phyloP scores from a whole-genome alignment of 2,888 invertebrate species.

The Ecliptopera silaceata region DNA sequence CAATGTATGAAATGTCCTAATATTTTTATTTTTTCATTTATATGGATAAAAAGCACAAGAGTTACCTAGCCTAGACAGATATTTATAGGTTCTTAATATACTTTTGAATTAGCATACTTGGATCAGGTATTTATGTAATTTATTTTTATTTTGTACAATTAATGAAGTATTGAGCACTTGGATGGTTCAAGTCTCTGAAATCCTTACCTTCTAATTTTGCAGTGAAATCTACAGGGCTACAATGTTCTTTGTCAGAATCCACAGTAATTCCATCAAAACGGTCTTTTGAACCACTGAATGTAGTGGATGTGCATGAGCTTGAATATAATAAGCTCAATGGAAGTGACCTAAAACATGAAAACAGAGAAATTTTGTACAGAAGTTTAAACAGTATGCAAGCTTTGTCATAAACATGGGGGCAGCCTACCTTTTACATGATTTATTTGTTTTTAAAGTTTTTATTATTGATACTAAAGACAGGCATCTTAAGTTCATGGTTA shows the following conservation, averaged over 20 bases:
- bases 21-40: too few relatives aligned
- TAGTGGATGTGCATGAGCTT: constrained; percentile 28
- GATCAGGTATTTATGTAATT: too few relatives aligned
- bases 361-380: too few relatives aligned
- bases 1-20: too few relatives aligned
- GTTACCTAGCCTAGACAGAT: too few relatives aligned
- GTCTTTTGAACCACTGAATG: constrained; percentile 57
- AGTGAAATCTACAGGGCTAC: constrained; percentile 45
- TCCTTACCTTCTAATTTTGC: constrained; percentile 56
- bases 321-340: constrained; percentile 31
- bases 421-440: constrained; percentile 13
- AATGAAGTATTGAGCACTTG: too few relatives aligned
- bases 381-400: too few relatives aligned
- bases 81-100: too few relatives aligned
- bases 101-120: too few relatives aligned
- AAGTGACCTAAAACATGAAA: constrained; percentile 35
- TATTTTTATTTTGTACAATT: too few relatives aligned
- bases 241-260: constrained; percentile 51
- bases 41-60: too few relatives aligned
- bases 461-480: neutral
- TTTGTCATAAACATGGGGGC: too few relatives aligned
- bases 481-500: constrained; percentile 5
- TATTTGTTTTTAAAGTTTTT: constrained; percentile 4
- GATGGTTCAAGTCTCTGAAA: neutral
- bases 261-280: constrained; percentile 67